Evolutionary conservation across 2,797 vertebrate genomes (phyloP).

Genomic region (Ciconia nigra): DNA sequence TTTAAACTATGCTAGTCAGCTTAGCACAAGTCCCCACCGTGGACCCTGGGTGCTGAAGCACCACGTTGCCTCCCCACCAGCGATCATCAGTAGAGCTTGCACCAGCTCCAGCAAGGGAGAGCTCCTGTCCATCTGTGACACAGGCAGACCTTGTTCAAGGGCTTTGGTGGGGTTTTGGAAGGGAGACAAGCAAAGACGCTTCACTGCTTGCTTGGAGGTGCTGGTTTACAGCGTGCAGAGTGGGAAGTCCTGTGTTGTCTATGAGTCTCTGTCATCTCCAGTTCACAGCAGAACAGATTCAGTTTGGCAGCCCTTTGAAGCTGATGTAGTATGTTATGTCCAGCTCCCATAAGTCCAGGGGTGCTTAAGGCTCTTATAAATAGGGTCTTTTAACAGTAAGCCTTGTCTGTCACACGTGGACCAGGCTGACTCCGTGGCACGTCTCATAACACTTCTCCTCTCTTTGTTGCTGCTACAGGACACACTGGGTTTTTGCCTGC

Average conservation of each 20-base stretch:
- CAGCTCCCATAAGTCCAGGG: background rate
- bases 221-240: background rate
- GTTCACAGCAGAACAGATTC: background rate
- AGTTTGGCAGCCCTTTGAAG: background rate
- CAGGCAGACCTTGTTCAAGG: background rate
- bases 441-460: background rate
- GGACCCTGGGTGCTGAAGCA: background rate
- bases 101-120: background rate
- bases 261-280: background rate
- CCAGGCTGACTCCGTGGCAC: background rate
- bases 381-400: background rate
- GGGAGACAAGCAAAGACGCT: background rate
- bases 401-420: background rate
- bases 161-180: background rate
- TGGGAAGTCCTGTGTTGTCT: background rate
- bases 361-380: background rate
- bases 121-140: background rate
- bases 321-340: background rate
- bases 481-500: background rate
- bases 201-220: background rate
- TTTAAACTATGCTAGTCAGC: background rate
- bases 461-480: background rate
- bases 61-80: background rate
- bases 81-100: background rate
- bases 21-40: rapidly evolving